These are phyloP conservation scores for Barypeithes pellucidus DNA, from an alignment of 2,888 invertebrate species.

Conservation along the genomic window DNA sequence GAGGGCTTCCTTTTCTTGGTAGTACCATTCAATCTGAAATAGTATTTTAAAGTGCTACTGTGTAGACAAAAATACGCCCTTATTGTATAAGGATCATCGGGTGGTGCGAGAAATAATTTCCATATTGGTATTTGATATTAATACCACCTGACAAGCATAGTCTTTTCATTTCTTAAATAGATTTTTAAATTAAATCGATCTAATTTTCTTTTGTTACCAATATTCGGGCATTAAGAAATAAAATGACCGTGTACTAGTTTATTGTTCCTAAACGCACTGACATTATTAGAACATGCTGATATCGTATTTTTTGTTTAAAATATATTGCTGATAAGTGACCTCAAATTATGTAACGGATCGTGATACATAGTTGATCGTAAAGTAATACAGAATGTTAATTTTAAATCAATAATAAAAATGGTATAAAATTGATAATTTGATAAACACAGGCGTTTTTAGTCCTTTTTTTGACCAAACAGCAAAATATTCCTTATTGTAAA, in stretches of 20 bases:
- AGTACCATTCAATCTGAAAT: too few relatives aligned
- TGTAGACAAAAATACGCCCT: too few relatives aligned
- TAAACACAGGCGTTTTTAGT: too few relatives aligned
- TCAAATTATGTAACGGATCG: conserved; percentile 49
- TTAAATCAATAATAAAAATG: background rate
- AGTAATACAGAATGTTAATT: background rate
- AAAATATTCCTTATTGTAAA: too few relatives aligned
- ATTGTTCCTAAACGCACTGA: conserved; percentile 44
- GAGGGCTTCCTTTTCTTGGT: too few relatives aligned
- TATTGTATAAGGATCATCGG: too few relatives aligned
- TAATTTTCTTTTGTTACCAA: background rate
- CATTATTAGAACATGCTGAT: conserved; percentile 46
- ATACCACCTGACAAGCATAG: too few relatives aligned
- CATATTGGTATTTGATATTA: too few relatives aligned
- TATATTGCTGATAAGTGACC: conserved; percentile 48
- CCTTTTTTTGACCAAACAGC: too few relatives aligned
- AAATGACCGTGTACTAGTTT: conserved; percentile 47
- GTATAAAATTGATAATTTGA: background rate
- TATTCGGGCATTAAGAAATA: conserved; percentile 25
- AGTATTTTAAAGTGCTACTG: too few relatives aligned
- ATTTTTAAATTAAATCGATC: background rate
- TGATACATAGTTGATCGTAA: conserved; percentile 17
- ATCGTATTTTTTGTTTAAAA: conserved; percentile 32
- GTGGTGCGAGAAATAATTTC: too few relatives aligned
- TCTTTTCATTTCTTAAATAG: too few relatives aligned